Evolutionary conservation across 2,888 invertebrate genomes (phyloP).

Genomic region (Psylliodes chrysocephalus): DNA sequence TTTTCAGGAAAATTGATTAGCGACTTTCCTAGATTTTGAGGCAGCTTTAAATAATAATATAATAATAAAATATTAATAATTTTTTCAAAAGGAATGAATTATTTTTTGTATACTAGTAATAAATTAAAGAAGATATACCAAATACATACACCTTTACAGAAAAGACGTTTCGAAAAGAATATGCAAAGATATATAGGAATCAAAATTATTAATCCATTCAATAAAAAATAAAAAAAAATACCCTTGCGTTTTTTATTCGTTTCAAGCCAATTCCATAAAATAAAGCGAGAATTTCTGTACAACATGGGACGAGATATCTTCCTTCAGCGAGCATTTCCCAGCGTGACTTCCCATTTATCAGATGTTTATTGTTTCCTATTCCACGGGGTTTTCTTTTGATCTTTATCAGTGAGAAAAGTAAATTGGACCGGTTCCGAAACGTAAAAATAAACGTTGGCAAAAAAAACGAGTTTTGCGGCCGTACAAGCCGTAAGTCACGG

Average conservation of each 20-base stretch:
- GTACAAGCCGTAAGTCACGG: constrained; percentile 3
- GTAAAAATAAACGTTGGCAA: constrained; percentile 20
- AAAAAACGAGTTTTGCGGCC: constrained; percentile 5
- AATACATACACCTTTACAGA: no score
- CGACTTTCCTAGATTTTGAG: no score
- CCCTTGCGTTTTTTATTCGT: background rate
- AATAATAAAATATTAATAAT: no score
- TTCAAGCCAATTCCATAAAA: background rate
- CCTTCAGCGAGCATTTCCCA: constrained; percentile 27
- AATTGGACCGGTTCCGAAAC: constrained; percentile 36
- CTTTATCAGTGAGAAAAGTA: constrained; percentile 33
- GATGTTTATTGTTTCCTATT: constrained; percentile 48
- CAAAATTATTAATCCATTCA: no score
- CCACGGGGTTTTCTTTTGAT: constrained; percentile 29
- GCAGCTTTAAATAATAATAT: no score
- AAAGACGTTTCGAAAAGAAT: no score
- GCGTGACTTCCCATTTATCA: constrained; percentile 46
- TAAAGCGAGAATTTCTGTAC: background rate
- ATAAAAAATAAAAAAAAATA: no score
- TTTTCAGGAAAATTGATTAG: no score
- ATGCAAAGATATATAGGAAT: no score
- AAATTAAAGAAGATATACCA: no score
- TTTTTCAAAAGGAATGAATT: no score
- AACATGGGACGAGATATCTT: background rate
- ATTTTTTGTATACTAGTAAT: no score